Evolutionary conservation across 2,797 vertebrate genomes (phyloP), one percentile per base, ranked within the genome.

Genomic region (Nyctibius grandis): DNA sequence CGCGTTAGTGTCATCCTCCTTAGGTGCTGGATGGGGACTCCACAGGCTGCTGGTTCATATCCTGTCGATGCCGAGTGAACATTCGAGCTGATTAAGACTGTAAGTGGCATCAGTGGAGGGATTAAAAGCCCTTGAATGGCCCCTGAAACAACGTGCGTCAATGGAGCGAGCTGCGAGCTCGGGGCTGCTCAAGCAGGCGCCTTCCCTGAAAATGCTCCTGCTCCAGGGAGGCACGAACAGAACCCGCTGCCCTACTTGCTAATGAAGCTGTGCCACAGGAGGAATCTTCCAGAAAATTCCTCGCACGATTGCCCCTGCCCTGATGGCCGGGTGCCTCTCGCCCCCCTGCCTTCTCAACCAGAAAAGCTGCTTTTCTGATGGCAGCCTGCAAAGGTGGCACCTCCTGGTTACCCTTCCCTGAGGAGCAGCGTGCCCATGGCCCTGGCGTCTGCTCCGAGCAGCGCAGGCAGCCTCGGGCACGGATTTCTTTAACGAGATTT

Each of bases 401-500:
- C 69, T 64, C 48, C 64, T 15, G 7, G 40, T 47, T 80, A 73
- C 42, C 91, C 56, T 68, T 60, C 34, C 69, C 65, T 40, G 50
- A 18, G 22, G 28, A 68, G 50, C 73, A 54, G 17, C 0, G 2
- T 60, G 40, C 26, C 34, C 3, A 0, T 0, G 5, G 60, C 50
- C 45, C 34, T 42, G 45, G 85, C 53, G 48, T 44, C 86, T 77
- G 68, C 72, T 89, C 67, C 2, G 4, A 72, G 86, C 88, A 2
- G 31, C 51, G 22, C 21, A 44, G 44, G 34, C 80, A 83, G 77
- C 63, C 12, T 61, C 8, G 0, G 90, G 59, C 85, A 11, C 0
- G n/a, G 86, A 51, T 90, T 94, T 91, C 86, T 96, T 95, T 84
- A 88, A 83, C 59, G 64, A 38, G 91, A 93, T 95, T 95, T 93